phyloP scores from a whole-genome alignment of 2,797 vertebrate species.

The Trichosurus vulpecula region DNA sequence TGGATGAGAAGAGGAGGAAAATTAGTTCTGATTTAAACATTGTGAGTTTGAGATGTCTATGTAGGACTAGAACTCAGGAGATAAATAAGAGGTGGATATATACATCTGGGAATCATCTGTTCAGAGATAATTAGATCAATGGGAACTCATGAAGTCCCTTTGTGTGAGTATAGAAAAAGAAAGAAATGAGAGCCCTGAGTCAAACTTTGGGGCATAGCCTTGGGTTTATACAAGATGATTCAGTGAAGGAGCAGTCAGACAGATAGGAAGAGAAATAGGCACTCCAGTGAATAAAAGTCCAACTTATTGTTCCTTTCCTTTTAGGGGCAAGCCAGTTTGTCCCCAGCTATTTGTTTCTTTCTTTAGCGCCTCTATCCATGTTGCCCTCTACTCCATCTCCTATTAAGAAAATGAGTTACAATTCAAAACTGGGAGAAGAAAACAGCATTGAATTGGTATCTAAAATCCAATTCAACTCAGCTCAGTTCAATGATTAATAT shows the following conservation, averaged over 20 bases:
- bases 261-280: neutral
- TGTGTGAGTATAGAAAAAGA: neutral
- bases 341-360: neutral
- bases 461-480: neutral
- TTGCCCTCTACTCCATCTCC: neutral
- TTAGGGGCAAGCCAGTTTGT: neutral
- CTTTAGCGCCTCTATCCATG: neutral
- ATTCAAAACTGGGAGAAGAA: conserved; percentile 15
- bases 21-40: neutral
- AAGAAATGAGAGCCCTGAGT: neutral
- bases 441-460: neutral
- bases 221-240: neutral
- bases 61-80: neutral
- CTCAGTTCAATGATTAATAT: neutral
- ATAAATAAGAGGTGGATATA: neutral
- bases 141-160: neutral
- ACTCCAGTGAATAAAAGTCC: neutral
- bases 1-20: neutral
- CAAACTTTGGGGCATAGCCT: neutral
- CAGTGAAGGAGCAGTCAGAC: neutral
- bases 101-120: neutral
- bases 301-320: neutral
- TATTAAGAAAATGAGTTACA: conserved; percentile 42
- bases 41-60: neutral
- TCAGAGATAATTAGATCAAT: neutral